Evolutionary conservation across 2,888 invertebrate species (phyloP).

Genomic region (Ecliptopera silaceata): DNA sequence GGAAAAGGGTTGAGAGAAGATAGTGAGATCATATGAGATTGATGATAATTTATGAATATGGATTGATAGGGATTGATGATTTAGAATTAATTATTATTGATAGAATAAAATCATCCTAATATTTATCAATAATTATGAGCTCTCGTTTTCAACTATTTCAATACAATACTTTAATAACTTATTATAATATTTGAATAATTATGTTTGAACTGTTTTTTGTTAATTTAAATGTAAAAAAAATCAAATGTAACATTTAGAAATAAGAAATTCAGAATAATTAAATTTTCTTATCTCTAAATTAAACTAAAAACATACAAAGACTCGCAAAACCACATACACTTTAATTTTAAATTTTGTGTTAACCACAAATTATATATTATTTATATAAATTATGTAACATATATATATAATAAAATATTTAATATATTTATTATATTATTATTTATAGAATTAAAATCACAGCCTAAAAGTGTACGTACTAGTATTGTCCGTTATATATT

Average conservation of each 20-base stretch:
- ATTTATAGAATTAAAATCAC: slow-evolving; percentile 51
- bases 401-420: no score
- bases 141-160: no score
- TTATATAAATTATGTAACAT: slow-evolving; percentile 12
- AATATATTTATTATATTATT: slow-evolving; percentile 32
- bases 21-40: no score
- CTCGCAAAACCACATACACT: slow-evolving; percentile 54
- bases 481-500: slow-evolving; percentile 24
- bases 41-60: background rate
- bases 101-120: no score
- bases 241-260: background rate
- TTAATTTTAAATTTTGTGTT: slow-evolving; percentile 19
- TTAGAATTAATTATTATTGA: background rate
- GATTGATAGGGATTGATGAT: background rate
- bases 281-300: slow-evolving; percentile 1
- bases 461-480: slow-evolving; percentile 47
- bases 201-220: no score
- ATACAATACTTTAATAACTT: no score
- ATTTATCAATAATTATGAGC: no score
- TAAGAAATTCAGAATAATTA: background rate
- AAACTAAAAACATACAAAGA: slow-evolving; percentile 43
- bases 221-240: no score
- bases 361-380: slow-evolving; percentile 17
- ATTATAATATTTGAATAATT: no score
- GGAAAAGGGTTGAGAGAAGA: no score